Evolutionary conservation across 2,888 invertebrate species (phyloP), one percentile per base, ranked within the genome.

Genomic region (Salticus scenicus): DNA sequence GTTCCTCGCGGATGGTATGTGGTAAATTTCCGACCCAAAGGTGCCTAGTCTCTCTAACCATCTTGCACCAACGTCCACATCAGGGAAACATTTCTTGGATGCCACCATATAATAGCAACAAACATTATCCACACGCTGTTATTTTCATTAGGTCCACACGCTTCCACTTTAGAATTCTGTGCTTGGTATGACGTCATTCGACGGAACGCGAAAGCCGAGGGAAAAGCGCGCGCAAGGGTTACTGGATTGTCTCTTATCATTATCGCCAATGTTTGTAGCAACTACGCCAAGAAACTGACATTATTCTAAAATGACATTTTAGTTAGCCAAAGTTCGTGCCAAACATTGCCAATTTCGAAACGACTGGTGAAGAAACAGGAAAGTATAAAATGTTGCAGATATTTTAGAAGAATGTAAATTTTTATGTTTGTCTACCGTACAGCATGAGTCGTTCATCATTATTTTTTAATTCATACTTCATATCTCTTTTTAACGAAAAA

Each of bases 31-130:
- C 98, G 95, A 98, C 97, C 97, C 98, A 98, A 94, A 98, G 96
- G 94, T 98, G 98, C 95, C 98, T 97, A 95, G 98, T 98, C 97
- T 98, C 98, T 96, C 98, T 98, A 95, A 98, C 98, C 98, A 98
- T 98, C 95, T 96, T 97, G 96, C 95, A 95, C 82, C 81, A 77
- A 72, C 79, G 87, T 87, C 88, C 87, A 87, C 96, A 96, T 96
- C 87, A 87, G 87, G 84, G 67, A 85, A 47, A 74, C 84, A 85
- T 85, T 85, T 85, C 84, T 73, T 74, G 74, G 73, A 78, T 85
- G 73, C 74, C 84, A 79, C 84, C 84, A 85, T 85, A 70, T 63
- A 75, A 85, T 85, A 80, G 76, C 80, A 80, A 79, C 71, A 80
- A 75, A 86, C 86, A 86, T 80, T 80, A 86, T 86, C 83, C 86